Percentiles rank a stretch among this genome's conserved stretches.
Conservation (phyloP, 2,797 vertebrate species). For the Parotocinclus haroldoi region DNA sequence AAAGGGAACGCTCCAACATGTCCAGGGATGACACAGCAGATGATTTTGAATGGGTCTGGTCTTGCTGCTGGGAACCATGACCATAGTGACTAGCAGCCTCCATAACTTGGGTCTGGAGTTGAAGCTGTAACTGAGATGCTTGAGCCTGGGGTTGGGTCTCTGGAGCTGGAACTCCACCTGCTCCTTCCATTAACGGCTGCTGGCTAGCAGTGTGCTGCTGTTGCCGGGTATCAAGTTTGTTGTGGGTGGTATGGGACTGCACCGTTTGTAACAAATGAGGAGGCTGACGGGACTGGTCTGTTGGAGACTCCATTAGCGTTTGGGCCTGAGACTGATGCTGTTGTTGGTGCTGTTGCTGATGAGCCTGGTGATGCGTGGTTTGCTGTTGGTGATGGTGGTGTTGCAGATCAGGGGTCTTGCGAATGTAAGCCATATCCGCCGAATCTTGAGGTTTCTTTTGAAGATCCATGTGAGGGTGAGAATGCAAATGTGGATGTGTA, state of each 20-base stretch:
- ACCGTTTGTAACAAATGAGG: slow-evolving; percentile 81
- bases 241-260: slow-evolving; percentile 81
- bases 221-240: slow-evolving; percentile 73
- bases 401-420: slow-evolving; percentile 74
- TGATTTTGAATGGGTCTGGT: slow-evolving; percentile 72
- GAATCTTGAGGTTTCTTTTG: slow-evolving; percentile 84
- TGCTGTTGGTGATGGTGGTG: slow-evolving; percentile 67
- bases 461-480: slow-evolving; percentile 78
- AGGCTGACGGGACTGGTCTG: slow-evolving; percentile 72
- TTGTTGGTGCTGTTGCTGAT: slow-evolving; percentile 51
- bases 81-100: slow-evolving; percentile 77
- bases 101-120: slow-evolving; percentile 82
- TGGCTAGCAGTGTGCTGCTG: slow-evolving; percentile 74
- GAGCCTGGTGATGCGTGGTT: slow-evolving; percentile 71
- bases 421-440: slow-evolving; percentile 71
- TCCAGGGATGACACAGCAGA: slow-evolving; percentile 75
- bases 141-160: slow-evolving; percentile 69
- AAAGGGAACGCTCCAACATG: slow-evolving; percentile 78
- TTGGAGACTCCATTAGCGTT: slow-evolving; percentile 79
- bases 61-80: slow-evolving; percentile 60
- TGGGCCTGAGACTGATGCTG: slow-evolving; percentile 74
- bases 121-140: slow-evolving; percentile 81
- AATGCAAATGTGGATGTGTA: slow-evolving; percentile 67
- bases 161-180: slow-evolving; percentile 67
- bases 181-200: slow-evolving; percentile 78